phyloP scores from a whole-genome alignment of 30 jellyfish, hydroid and myxozoan genomes.

The Pelagia noctiluca region DNA sequence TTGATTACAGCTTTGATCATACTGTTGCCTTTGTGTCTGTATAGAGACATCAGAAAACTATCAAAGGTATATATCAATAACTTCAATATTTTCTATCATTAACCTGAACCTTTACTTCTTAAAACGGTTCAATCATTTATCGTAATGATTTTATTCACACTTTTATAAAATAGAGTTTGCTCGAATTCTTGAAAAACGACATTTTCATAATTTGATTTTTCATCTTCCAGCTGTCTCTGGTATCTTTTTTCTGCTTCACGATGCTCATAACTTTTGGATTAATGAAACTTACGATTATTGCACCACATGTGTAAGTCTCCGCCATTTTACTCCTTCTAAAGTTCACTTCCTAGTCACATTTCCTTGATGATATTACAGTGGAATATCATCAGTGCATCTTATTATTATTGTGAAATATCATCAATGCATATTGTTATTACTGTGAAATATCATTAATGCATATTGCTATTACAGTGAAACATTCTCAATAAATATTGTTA shows the following conservation, averaged over 20 bases:
- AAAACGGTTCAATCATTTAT: not conserved
- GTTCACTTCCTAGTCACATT: too few relatives aligned
- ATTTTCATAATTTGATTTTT: too few relatives aligned
- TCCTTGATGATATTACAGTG: too few relatives aligned
- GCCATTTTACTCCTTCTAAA: not conserved
- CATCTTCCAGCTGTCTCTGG: constrained; percentile 47
- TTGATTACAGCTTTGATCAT: constrained; percentile 23
- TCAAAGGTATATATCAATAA: constrained; percentile 33
- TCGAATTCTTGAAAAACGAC: too few relatives aligned
- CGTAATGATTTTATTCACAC: too few relatives aligned
- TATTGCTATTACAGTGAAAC: too few relatives aligned
- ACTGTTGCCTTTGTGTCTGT: constrained; percentile 48
- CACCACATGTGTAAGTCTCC: constrained; percentile 63
- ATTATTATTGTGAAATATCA: too few relatives aligned
- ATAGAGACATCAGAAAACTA: constrained; percentile 44
- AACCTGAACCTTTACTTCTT: not conserved
- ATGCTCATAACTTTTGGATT: constrained; percentile 45
- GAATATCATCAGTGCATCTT: too few relatives aligned
- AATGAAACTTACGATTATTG: constrained; percentile 45
- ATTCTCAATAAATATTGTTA: too few relatives aligned
- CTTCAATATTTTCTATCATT: not conserved
- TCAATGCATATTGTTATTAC: too few relatives aligned
- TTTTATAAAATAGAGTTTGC: too few relatives aligned
- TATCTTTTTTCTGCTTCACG: constrained; percentile 61
- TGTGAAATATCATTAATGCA: too few relatives aligned